These are phyloP conservation scores for Bombus soroeensis DNA, from an alignment of 1,140 invertebrate species.

Conservation along the genomic window DNA sequence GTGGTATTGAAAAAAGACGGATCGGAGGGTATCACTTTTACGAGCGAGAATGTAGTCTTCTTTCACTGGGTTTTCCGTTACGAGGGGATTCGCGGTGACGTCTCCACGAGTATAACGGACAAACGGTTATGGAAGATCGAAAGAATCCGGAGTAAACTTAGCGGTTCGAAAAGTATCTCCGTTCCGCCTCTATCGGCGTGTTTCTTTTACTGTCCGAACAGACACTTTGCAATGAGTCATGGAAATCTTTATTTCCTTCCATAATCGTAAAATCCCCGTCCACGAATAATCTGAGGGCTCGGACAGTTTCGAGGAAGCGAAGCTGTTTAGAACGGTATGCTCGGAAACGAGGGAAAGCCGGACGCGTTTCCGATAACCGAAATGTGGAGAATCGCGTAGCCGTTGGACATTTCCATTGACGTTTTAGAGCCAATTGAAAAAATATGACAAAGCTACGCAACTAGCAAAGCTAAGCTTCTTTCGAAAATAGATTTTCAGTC, in stretches of 20 bases:
- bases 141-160: slow-evolving; percentile 29
- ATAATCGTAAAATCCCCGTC: slow-evolving; percentile 51
- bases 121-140: slow-evolving; percentile 3
- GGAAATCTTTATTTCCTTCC: slow-evolving; percentile 48
- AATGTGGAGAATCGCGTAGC: background rate
- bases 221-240: slow-evolving; percentile 38
- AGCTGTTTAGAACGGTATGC: too few species aligned
- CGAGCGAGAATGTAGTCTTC: slow-evolving; percentile 8
- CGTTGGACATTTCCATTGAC: too few species aligned
- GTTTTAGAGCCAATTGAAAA: too few species aligned
- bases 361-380: slow-evolving; percentile 1
- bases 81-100: slow-evolving; percentile 49
- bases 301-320: background rate
- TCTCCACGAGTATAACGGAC: background rate
- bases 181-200: slow-evolving; percentile 7
- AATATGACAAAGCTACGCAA: background rate
- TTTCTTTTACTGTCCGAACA: slow-evolving; percentile 43
- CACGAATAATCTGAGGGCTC: background rate
- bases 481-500: background rate
- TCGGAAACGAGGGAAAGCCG: slow-evolving; percentile 1
- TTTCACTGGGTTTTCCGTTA: slow-evolving; percentile 37
- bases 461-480: too few species aligned
- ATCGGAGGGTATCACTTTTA: slow-evolving; percentile 47
- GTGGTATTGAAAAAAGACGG: background rate
- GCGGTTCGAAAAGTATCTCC: background rate